Conservation (phyloP, 2,797 vertebrate genomes). For the Cirrhinus mrigala region DNA sequence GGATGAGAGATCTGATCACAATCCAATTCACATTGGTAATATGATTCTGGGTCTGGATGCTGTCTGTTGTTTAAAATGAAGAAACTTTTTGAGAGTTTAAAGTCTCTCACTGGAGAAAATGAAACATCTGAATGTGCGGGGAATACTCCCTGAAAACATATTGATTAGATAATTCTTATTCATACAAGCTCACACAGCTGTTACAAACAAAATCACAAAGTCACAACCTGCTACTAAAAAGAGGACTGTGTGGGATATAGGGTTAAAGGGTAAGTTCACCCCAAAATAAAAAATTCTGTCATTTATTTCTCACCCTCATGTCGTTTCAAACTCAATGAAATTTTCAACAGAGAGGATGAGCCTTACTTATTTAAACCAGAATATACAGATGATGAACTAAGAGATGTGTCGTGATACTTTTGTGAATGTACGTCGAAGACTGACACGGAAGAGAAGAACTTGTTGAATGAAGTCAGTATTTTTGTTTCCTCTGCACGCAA, state of each 20-base stretch:
- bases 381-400: too few relatives aligned
- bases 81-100: constrained; percentile 5
- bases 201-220: not conserved
- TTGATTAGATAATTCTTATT: not conserved
- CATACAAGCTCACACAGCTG: constrained; percentile 26
- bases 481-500: too few relatives aligned
- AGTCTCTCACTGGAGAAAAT: not conserved
- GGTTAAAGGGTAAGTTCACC: too few relatives aligned
- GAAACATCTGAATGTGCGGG: not conserved
- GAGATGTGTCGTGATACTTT: too few relatives aligned
- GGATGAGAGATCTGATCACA: not conserved
- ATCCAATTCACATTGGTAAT: not conserved
- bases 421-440: too few relatives aligned
- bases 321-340: too few relatives aligned
- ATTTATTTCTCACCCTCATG: too few relatives aligned
- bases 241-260: not conserved
- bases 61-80: constrained; percentile 22
- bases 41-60: constrained; percentile 15
- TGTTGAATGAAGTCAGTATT: too few relatives aligned
- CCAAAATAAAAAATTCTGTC: too few relatives aligned
- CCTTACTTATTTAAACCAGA: too few relatives aligned
- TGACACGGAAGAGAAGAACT: too few relatives aligned
- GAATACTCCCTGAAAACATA: not conserved
- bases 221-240: not conserved
- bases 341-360: too few relatives aligned